Evolutionary conservation across 2,888 invertebrate genomes (phyloP).

Genomic region (Chydorus sphaericus): DNA sequence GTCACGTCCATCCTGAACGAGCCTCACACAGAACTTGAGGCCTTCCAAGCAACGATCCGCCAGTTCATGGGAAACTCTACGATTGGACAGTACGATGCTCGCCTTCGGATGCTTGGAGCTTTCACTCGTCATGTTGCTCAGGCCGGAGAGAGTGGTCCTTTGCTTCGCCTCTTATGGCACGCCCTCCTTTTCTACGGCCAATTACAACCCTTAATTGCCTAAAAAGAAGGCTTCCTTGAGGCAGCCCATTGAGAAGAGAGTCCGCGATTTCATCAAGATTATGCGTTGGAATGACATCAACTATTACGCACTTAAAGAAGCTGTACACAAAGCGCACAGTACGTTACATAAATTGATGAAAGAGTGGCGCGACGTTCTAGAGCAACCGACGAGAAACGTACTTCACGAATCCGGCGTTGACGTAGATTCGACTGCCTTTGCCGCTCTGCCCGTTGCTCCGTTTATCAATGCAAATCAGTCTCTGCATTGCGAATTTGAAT

Average conservation of each 20-base stretch:
- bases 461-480: background rate
- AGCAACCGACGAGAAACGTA: background rate
- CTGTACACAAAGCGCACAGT: constrained; percentile 74
- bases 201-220: constrained; percentile 38
- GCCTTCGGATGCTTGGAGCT: constrained; percentile 59
- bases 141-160: background rate
- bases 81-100: constrained; percentile 64
- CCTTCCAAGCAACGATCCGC: constrained; percentile 45
- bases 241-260: constrained; percentile 73
- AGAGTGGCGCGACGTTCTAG: constrained; percentile 36
- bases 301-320: constrained; percentile 82
- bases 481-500: background rate
- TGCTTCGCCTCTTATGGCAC: constrained; percentile 47
- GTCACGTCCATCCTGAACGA: constrained; percentile 42
- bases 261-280: constrained; percentile 87
- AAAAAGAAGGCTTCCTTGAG: constrained; percentile 49
- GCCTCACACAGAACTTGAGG: constrained; percentile 25
- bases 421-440: background rate
- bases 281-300: constrained; percentile 88
- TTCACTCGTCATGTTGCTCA: constrained; percentile 46
- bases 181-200: constrained; percentile 69
- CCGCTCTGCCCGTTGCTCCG: background rate
- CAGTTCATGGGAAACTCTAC: constrained; percentile 70
- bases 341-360: constrained; percentile 73
- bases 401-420: background rate